Evolutionary conservation across 2,797 vertebrate species (phyloP), one percentile per base, ranked within the genome.

Genomic region (Pangasius sanitwongsei): DNA sequence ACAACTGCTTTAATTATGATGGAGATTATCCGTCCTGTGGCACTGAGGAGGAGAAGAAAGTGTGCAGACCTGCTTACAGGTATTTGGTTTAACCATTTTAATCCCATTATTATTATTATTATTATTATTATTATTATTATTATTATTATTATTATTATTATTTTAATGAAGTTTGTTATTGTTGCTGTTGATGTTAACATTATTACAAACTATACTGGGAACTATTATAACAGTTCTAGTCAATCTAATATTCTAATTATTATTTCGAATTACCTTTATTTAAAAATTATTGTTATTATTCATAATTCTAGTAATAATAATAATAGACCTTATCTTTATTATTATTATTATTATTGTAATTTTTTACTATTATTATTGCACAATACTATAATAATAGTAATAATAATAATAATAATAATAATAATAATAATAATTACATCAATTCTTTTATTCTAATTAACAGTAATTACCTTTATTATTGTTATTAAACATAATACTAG

Each of bases 1-100:
- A 99, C 89, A 99, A 99, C 94, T 99, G 99, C 89, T 99, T 99
- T 90, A 98, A 98, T 93, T 97, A 99, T n/a, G 97, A 99, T 87
- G 97, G 97, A 16, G 98, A 99, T 25, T 98, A 97, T 89, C 98
- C 98, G 6, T 95, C 97, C 15, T 97, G 97, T 91, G 97, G 97
- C 92, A 96, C 97, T 0, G 98, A 99, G 0, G 97, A 98, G 41
- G 97, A 98, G 87, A 98, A 98, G 95, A 97, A 97, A 92, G 97
- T 98, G 94, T 98, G 97, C 50, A 91, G 98, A 94, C 98, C 98
- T 0, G 98, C 99, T 0, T 99, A 99, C 97, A 99, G 99, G 99
- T 99, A 97, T 92, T 0, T 88, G 28, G 41, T 2, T 7, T 89
- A 20, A 53, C 23, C 4, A n/a, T 28, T 67, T 81, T 16, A 61